phyloP scores from a whole-genome alignment of 2,888 invertebrate genomes.

The Erannis defoliaria region DNA sequence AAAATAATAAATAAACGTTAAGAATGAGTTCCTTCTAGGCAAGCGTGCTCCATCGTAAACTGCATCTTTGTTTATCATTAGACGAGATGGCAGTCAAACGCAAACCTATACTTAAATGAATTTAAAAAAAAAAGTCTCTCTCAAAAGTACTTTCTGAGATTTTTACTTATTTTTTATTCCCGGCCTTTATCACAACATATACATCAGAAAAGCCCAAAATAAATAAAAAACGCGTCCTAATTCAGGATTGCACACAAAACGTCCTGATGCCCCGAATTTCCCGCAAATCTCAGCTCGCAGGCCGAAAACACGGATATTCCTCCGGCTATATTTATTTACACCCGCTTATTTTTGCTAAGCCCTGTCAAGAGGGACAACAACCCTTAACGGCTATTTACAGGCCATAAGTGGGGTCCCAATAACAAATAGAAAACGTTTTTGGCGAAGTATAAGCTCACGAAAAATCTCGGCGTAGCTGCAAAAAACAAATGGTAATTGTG shows the following conservation, averaged over 20 bases:
- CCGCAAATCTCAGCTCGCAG: slow-evolving; percentile 21
- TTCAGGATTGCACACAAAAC: slow-evolving; percentile 4
- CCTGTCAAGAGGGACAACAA: slow-evolving; percentile 41
- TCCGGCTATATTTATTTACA: slow-evolving; percentile 38
- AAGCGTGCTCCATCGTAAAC: too few relatives aligned
- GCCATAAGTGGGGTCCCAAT: slow-evolving; percentile 42
- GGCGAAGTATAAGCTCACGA: slow-evolving; percentile 22
- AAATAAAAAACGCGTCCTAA: not conserved
- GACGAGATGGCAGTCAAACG: too few relatives aligned
- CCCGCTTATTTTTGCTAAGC: slow-evolving; percentile 36
- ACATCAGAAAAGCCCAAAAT: not conserved
- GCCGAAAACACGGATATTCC: slow-evolving; percentile 31
- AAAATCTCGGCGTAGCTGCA: slow-evolving; percentile 11
- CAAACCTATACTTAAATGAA: too few relatives aligned
- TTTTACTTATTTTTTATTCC: too few relatives aligned
- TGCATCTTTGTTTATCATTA: too few relatives aligned
- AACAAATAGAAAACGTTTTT: slow-evolving; percentile 36
- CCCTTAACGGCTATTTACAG: slow-evolving; percentile 45
- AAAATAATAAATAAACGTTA: too few relatives aligned
- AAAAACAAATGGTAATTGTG: slow-evolving; percentile 14
- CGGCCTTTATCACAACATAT: too few relatives aligned
- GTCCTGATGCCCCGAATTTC: not conserved
- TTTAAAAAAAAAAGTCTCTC: too few relatives aligned
- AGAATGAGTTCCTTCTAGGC: too few relatives aligned
- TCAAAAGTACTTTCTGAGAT: too few relatives aligned